Conservation (phyloP, 2,888 invertebrate genomes). For the Morpho helenor region DNA sequence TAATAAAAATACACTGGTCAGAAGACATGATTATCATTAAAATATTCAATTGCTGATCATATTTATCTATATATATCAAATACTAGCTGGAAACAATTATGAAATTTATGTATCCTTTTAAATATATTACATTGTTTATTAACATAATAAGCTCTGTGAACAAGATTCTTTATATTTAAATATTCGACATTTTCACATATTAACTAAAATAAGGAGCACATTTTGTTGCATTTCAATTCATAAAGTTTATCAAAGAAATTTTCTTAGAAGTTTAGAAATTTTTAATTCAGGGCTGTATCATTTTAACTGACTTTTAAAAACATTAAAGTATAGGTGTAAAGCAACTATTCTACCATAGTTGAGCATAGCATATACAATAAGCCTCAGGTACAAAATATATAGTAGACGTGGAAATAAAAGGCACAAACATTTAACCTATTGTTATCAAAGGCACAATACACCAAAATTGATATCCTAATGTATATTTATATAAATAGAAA, state of each 20-base stretch:
- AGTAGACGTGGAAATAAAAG: slow-evolving; percentile 64
- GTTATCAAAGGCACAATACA: slow-evolving; percentile 71
- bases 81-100: too few species aligned
- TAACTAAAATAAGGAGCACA: background rate
- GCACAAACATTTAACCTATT: slow-evolving; percentile 69
- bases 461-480: slow-evolving; percentile 44
- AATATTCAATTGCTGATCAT: slow-evolving; percentile 1
- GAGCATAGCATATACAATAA: slow-evolving; percentile 32
- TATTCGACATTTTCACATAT: too few species aligned
- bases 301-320: background rate
- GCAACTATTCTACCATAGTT: slow-evolving; percentile 15
- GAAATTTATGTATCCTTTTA: too few species aligned
- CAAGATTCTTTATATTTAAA: too few species aligned
- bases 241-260: background rate
- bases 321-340: slow-evolving; percentile 5
- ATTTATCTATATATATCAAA: background rate
- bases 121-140: too few species aligned
- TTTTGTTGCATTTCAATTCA: background rate
- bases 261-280: background rate
- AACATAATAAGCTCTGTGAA: too few species aligned
- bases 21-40: slow-evolving; percentile 18
- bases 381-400: slow-evolving; percentile 65
- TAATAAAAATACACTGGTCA: slow-evolving; percentile 2
- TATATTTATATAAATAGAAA: background rate
- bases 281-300: background rate